phyloP scores from a whole-genome alignment of 2,797 vertebrate genomes.

The Oreortyx pictus region DNA sequence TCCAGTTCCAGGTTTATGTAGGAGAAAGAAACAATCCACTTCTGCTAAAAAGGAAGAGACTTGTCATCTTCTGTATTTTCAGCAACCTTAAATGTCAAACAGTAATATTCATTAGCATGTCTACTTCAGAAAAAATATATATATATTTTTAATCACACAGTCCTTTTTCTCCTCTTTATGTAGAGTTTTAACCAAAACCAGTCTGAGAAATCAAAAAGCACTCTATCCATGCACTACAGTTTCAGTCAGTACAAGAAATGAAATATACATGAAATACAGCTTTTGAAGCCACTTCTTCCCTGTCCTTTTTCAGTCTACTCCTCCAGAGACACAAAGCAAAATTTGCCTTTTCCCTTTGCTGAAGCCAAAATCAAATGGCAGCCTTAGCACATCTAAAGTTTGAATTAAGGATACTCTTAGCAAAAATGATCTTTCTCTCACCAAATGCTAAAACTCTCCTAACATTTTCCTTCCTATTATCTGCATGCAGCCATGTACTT shows the following conservation, averaged over 20 bases:
- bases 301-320: background rate
- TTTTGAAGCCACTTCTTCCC: background rate
- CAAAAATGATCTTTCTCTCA: slow-evolving; percentile 38
- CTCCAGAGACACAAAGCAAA: background rate
- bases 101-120: background rate
- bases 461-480: slow-evolving; percentile 33
- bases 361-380: slow-evolving; percentile 44
- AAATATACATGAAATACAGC: background rate
- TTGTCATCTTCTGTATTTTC: slow-evolving; percentile 1
- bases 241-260: background rate
- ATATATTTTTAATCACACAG: background rate
- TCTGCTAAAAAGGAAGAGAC: background rate
- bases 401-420: slow-evolving; percentile 37
- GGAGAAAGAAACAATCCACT: background rate
- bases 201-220: background rate
- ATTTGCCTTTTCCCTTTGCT: background rate
- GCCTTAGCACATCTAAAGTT: slow-evolving; percentile 35
- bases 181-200: background rate
- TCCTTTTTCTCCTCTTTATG: background rate
- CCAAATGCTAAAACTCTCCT: slow-evolving; percentile 24
- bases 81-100: background rate
- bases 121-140: background rate
- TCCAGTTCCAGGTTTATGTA: background rate
- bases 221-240: background rate
- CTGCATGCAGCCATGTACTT: slow-evolving; percentile 36